These are phyloP conservation scores for Harpalus rufipes DNA, from an alignment of 2,888 invertebrate genomes.

Conservation along the genomic window DNA sequence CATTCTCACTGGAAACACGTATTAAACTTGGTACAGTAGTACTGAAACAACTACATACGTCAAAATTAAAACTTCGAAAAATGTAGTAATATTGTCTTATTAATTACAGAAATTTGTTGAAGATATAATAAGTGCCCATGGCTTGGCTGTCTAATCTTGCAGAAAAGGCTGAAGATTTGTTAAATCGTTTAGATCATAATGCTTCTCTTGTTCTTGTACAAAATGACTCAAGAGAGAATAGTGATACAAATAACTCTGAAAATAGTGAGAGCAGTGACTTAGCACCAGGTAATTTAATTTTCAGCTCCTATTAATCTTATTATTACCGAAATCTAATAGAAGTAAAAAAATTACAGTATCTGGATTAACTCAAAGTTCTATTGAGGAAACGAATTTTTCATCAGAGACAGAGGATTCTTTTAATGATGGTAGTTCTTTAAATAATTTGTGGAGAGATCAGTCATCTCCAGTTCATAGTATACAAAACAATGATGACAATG, in stretches of 20 bases:
- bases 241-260: constrained; percentile 37
- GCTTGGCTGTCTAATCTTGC: constrained; percentile 86
- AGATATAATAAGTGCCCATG: constrained; percentile 76
- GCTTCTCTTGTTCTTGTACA: constrained; percentile 82
- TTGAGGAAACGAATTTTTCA: constrained; percentile 35
- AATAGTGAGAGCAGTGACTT: constrained; percentile 63
- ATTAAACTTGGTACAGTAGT: constrained; percentile 41
- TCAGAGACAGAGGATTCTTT: constrained; percentile 45
- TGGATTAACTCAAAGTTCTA: constrained; percentile 40
- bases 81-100: constrained; percentile 39
- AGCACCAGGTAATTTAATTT: constrained; percentile 26
- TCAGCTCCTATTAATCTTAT: background rate
- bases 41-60: constrained; percentile 39
- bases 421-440: constrained; percentile 41
- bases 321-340: too few species aligned
- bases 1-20: constrained; percentile 30
- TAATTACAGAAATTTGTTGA: constrained; percentile 63
- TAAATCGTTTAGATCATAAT: constrained; percentile 87
- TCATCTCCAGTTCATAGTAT: constrained; percentile 40
- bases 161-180: constrained; percentile 85
- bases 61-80: constrained; percentile 9
- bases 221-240: constrained; percentile 71
- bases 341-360: background rate
- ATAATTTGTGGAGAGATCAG: constrained; percentile 35
- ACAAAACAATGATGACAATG: constrained; percentile 25